phyloP scores from a whole-genome alignment of 2,888 invertebrate genomes.

The Salticus scenicus region DNA sequence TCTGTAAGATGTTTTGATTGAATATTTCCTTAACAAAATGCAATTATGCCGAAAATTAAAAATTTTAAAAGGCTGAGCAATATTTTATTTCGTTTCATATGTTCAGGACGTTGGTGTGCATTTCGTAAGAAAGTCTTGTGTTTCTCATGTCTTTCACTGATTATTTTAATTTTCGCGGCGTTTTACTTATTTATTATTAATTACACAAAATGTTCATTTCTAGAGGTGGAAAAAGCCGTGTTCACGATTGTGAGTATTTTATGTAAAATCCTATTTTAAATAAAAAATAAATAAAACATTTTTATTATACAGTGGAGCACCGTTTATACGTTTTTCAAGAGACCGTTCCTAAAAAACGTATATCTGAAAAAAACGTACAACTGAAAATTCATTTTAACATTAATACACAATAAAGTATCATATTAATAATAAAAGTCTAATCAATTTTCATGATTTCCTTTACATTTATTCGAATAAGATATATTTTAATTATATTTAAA shows the following conservation, averaged over 20 bases:
- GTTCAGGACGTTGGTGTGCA: neutral
- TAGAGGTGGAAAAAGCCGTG: conserved; percentile 62
- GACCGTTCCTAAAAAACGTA: too few relatives aligned
- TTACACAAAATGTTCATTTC: conserved; percentile 47
- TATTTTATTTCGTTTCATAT: neutral
- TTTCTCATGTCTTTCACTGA: neutral
- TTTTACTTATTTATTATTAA: conserved; percentile 23
- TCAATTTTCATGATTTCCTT: too few relatives aligned
- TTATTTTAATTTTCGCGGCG: neutral
- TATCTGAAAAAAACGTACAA: too few relatives aligned
- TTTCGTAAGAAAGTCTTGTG: conserved; percentile 33
- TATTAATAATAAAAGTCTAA: too few relatives aligned
- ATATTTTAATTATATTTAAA: too few relatives aligned
- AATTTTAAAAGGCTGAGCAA: neutral
- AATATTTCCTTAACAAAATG: neutral
- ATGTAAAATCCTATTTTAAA: too few relatives aligned
- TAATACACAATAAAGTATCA: too few relatives aligned
- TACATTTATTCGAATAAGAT: too few relatives aligned
- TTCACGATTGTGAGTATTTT: conserved; percentile 44
- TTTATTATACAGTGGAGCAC: too few relatives aligned
- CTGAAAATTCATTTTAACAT: too few relatives aligned
- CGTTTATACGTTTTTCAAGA: too few relatives aligned
- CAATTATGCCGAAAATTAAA: neutral
- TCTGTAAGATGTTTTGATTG: neutral
- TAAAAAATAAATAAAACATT: too few relatives aligned